phyloP scores from a whole-genome alignment of 2,797 vertebrate genomes.

The Lutra lutra region DNA sequence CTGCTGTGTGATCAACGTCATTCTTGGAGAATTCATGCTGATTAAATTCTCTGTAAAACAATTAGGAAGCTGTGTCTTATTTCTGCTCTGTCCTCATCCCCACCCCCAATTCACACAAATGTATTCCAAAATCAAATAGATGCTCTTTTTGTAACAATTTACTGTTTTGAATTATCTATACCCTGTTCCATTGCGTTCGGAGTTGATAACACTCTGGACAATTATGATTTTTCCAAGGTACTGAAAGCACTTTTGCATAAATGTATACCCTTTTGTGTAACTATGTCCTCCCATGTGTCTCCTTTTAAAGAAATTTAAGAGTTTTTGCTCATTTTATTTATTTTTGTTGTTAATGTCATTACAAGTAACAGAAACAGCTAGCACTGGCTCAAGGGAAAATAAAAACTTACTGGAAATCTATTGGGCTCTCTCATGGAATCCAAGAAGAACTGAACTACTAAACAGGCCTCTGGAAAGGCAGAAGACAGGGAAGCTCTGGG shows the following conservation, averaged over 20 bases:
- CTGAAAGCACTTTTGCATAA: slow-evolving; percentile 60
- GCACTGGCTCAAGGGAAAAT: not conserved
- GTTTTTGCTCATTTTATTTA: slow-evolving; percentile 20
- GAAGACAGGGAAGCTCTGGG: slow-evolving; percentile 20
- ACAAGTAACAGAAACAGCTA: slow-evolving; percentile 44
- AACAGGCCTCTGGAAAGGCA: not conserved
- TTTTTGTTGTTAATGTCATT: not conserved
- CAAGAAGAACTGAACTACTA: slow-evolving; percentile 27
- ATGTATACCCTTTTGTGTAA: slow-evolving; percentile 12
- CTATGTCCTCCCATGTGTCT: slow-evolving; percentile 1
- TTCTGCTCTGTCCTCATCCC: slow-evolving; percentile 34
- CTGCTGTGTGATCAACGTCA: slow-evolving; percentile 79
- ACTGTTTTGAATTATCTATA: slow-evolving; percentile 61
- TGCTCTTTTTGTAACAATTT: slow-evolving; percentile 57
- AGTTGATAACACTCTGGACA: slow-evolving; percentile 18
- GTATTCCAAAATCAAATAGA: slow-evolving; percentile 67
- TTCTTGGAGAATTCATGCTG: slow-evolving; percentile 76
- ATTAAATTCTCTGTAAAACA: slow-evolving; percentile 78
- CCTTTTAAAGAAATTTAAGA: slow-evolving; percentile 46
- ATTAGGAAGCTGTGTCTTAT: slow-evolving; percentile 69
- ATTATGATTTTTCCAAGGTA: slow-evolving; percentile 58
- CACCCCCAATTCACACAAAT: slow-evolving; percentile 48
- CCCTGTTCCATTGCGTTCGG: slow-evolving; percentile 43
- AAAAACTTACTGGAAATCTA: slow-evolving; percentile 27
- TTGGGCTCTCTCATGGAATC: not conserved